Base-by-base conservation (phyloP, 2,797 vertebrate genomes). In the Holocentrus rufus region DNA sequence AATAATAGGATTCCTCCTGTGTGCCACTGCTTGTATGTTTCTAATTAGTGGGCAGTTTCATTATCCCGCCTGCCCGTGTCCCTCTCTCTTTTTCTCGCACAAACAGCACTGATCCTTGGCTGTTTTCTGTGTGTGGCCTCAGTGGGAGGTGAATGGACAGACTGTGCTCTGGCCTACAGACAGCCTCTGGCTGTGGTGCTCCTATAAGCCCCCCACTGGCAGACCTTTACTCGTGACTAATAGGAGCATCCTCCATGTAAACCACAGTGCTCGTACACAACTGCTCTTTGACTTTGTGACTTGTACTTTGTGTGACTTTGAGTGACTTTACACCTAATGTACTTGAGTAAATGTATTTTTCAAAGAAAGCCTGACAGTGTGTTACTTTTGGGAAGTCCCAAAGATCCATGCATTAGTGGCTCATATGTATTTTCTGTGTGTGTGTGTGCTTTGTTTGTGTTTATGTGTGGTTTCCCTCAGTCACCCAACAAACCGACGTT, bases 401-500 rank as follows among this genome's bases (percentile, higher is more conserved):
- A 68, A 74, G 69, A 76, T 58, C 49, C 18, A 65, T 2, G 7
- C 15, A 63, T 60, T 63, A 69, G 22, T 65, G 14, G 18, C 8
- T 42, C 36, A 61, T 50, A 0, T 47, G n/a, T 18, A 31, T 44
- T 31, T 36, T 49, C 0, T 34, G 31, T 1, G 31, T 34, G 31
- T 7, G 31, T 64, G n/a, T 30, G 25, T 64, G 27, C 50, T 46
- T 52, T 52, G 47, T 65, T 30, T 36, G 23, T 59, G 54, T 36
- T 23, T 9, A 10, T 31, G 7, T 85, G 44, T 79, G n/a, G 36
- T 44, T 72, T 77, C 13, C 74, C 78, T 74, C 85, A 99, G 98
- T 97, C 98, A 80, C 95, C 97, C 75, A 99, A 99, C 92, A 97
- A 97, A 70, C 94, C 94, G 39, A 91, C 93, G 22, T 59, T 91